These are phyloP conservation scores for Anagrus nilaparvatae DNA, from an alignment of 1,140 invertebrate genomes.

Conservation along the genomic window DNA sequence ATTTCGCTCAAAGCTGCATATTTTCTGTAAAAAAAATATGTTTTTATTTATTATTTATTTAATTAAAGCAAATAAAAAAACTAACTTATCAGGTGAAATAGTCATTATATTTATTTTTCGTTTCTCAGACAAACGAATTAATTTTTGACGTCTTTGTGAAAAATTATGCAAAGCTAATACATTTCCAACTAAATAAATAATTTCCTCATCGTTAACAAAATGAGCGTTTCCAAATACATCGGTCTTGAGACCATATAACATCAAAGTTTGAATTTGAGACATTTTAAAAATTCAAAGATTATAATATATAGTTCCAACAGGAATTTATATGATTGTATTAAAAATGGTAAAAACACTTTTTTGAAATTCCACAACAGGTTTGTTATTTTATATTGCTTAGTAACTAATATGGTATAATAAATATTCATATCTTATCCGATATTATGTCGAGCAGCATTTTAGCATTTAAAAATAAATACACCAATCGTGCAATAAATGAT, in stretches of 20 bases:
- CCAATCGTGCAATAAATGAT: too few relatives aligned
- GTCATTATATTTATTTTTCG: slow-evolving; percentile 45
- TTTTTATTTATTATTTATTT: background rate
- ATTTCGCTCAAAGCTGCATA: slow-evolving; percentile 43
- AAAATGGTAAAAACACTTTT: too few relatives aligned
- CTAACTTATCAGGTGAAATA: slow-evolving; percentile 56
- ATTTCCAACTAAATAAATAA: slow-evolving; percentile 57
- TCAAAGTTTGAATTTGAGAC: slow-evolving; percentile 34
- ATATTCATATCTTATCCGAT: too few relatives aligned
- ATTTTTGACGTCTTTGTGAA: slow-evolving; percentile 32
- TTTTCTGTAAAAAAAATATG: slow-evolving; percentile 48
- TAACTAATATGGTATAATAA: too few relatives aligned
- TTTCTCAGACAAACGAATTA: slow-evolving; percentile 41
- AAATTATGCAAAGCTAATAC: slow-evolving; percentile 55
- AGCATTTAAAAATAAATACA: too few relatives aligned
- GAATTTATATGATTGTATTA: too few relatives aligned
- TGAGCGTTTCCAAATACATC: slow-evolving; percentile 51
- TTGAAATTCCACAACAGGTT: too few relatives aligned
- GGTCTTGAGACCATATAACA: slow-evolving; percentile 50
- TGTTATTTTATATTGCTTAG: too few relatives aligned
- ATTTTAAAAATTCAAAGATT: too few relatives aligned
- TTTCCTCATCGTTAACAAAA: slow-evolving; percentile 54
- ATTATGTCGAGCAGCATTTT: too few relatives aligned
- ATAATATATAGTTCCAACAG: too few relatives aligned
- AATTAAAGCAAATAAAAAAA: background rate